Conservation (phyloP, 2,113 vertebrate genomes). For the Ctenomys sociabilis region DNA sequence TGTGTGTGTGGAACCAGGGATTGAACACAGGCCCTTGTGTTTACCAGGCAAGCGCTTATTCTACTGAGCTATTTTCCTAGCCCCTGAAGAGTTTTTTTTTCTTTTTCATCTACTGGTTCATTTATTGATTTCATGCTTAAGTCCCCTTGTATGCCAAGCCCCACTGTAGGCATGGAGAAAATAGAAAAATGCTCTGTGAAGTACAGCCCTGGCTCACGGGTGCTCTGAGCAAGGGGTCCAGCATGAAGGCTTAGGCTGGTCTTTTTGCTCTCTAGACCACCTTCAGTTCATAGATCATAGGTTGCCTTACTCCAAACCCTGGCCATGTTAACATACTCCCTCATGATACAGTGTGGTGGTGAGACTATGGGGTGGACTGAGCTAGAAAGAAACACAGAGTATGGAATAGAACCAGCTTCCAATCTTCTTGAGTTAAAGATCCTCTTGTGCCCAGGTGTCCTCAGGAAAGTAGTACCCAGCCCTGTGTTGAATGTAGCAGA, state of each 20-base stretch:
- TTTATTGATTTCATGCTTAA: background rate
- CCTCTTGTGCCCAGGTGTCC: background rate
- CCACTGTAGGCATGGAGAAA: background rate
- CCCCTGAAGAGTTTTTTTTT: no score
- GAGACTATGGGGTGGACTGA: accelerated
- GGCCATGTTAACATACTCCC: background rate
- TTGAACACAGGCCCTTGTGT: no score
- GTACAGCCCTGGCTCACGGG: background rate
- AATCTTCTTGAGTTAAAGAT: background rate
- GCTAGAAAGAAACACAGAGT: background rate
- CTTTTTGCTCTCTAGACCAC: background rate
- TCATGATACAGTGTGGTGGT: background rate
- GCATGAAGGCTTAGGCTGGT: background rate
- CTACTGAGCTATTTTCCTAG: no score
- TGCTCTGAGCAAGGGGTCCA: background rate
- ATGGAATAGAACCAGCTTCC: background rate
- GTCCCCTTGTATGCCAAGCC: background rate
- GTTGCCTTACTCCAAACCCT: accelerated
- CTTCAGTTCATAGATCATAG: background rate
- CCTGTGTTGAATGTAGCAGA: background rate
- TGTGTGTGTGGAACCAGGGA: background rate
- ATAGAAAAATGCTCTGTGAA: background rate
- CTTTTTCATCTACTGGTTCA: background rate
- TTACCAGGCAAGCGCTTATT: no score
- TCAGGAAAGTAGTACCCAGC: background rate